Evolutionary conservation across 2,888 invertebrate species (phyloP).

Genomic region (Ceraclea dissimilis): DNA sequence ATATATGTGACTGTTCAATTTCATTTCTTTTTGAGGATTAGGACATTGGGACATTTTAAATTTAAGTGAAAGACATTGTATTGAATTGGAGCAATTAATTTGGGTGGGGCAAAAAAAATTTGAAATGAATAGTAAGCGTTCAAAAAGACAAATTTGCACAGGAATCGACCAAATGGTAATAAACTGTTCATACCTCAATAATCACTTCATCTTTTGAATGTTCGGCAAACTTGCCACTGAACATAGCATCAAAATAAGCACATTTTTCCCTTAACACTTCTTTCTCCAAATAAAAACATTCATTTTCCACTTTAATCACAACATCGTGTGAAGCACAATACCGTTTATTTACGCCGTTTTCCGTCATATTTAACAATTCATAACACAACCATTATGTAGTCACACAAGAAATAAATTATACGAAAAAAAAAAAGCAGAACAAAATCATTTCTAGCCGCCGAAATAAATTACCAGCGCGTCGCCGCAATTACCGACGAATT

Average conservation of each 20-base stretch:
- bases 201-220: conserved; percentile 31
- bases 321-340: conserved; percentile 12
- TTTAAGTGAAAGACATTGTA: too few relatives aligned
- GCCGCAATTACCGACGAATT: too few relatives aligned
- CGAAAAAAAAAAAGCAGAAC: too few relatives aligned
- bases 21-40: neutral
- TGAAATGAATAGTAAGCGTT: too few relatives aligned
- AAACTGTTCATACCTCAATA: conserved; percentile 35
- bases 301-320: conserved; percentile 15
- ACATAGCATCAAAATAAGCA: conserved; percentile 43
- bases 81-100: too few relatives aligned
- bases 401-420: neutral
- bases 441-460: too few relatives aligned
- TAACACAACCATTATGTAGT: neutral
- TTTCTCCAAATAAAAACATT: conserved; percentile 26
- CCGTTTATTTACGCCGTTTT: conserved; percentile 4
- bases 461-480: too few relatives aligned
- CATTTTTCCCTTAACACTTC: conserved; percentile 33
- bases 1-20: neutral
- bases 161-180: too few relatives aligned
- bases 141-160: too few relatives aligned
- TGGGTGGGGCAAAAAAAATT: too few relatives aligned
- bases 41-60: too few relatives aligned
- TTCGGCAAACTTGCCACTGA: conserved; percentile 37
- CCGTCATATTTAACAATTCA: conserved; percentile 4